phyloP scores from a whole-genome alignment of 1,140 invertebrate genomes.

The Cyrtorhinus lividipennis region DNA sequence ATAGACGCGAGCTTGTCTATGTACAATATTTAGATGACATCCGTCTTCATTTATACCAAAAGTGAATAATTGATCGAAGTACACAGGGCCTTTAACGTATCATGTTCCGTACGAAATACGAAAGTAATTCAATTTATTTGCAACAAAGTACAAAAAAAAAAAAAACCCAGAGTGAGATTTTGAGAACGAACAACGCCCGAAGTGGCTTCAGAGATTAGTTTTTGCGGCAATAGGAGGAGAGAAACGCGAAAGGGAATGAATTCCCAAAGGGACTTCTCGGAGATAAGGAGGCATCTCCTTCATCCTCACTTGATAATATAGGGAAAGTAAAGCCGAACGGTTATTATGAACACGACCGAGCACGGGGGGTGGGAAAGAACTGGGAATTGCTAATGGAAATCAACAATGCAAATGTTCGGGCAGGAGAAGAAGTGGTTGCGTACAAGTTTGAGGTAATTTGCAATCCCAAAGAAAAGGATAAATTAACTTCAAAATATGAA shows the following conservation, averaged over 20 bases:
- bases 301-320: constrained; percentile 13
- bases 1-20: no score
- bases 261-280: neutral
- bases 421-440: constrained; percentile 10
- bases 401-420: constrained; percentile 15
- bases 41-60: no score
- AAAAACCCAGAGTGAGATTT: neutral
- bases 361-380: neutral
- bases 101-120: no score
- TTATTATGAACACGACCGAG: constrained; percentile 4
- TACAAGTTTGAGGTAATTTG: constrained; percentile 13
- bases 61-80: no score
- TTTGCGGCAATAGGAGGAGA: neutral
- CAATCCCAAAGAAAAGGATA: constrained; percentile 13
- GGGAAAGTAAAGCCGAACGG: constrained; percentile 13
- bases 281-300: constrained; percentile 9
- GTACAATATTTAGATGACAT: no score
- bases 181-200: neutral
- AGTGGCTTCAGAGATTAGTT: neutral
- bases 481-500: constrained; percentile 16
- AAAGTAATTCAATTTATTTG: neutral
- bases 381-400: constrained; percentile 16
- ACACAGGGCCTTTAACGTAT: no score
- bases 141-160: neutral
- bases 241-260: neutral